Evolutionary conservation across 2,113 vertebrate species (phyloP).

Genomic region (Atractosteus spatula): DNA sequence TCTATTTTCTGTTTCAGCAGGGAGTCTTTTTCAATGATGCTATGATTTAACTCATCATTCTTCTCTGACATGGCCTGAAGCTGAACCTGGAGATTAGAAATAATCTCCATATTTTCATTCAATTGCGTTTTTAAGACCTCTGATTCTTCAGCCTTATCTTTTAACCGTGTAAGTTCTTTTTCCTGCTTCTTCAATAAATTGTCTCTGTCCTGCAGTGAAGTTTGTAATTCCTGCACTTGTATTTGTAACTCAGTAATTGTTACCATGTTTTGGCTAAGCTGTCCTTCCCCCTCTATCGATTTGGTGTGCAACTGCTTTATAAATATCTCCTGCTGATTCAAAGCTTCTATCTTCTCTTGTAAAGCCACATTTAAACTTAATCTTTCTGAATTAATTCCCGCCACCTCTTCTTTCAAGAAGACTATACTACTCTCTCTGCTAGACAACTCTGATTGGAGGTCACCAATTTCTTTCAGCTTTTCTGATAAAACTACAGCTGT

Average conservation of each 20-base stretch:
- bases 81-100: constrained; percentile 62
- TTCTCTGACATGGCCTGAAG: constrained; percentile 45
- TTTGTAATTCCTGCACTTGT: constrained; percentile 49
- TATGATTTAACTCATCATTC: constrained; percentile 42
- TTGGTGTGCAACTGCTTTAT: constrained; percentile 60
- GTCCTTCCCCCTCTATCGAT: constrained; percentile 49
- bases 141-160: constrained; percentile 60
- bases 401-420: constrained; percentile 57
- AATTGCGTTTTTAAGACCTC: constrained; percentile 58
- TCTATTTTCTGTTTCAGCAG: constrained; percentile 60
- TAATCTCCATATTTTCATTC: constrained; percentile 63
- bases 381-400: constrained; percentile 44
- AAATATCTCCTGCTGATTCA: constrained; percentile 59
- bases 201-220: constrained; percentile 54
- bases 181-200: constrained; percentile 46
- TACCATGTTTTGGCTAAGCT: constrained; percentile 46
- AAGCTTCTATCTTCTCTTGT: constrained; percentile 54
- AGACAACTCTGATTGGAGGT: constrained; percentile 52
- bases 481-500: constrained; percentile 32
- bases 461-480: constrained; percentile 52
- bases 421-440: constrained; percentile 50
- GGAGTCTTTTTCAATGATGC: constrained; percentile 56
- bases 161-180: constrained; percentile 55
- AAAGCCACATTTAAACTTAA: constrained; percentile 50
- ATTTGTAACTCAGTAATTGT: constrained; percentile 56